Percentiles rank a stretch among this genome's conserved stretches.
Evolutionary conservation across 2,113 vertebrate species (phyloP).

Genomic region (Paedocypris sp.): DNA sequence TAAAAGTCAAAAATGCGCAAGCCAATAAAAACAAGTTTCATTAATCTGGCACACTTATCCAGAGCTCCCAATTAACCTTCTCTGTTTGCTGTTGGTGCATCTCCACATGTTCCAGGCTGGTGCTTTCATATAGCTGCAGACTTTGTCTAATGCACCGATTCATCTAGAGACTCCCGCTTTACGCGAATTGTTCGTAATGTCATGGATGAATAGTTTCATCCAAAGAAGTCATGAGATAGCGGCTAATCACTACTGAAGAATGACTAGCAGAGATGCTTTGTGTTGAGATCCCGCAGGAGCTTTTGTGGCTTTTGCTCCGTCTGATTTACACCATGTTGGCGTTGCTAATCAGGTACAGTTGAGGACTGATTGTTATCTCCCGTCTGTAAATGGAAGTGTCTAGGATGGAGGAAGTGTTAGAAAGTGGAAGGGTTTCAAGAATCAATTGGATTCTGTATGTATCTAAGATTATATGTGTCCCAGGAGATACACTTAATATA

Average conservation of each 20-base stretch:
- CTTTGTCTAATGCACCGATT: conserved; percentile 31
- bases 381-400: conserved; percentile 35
- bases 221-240: conserved; percentile 44
- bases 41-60: conserved; percentile 44
- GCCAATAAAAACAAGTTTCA: conserved; percentile 2
- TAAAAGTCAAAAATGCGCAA: background rate
- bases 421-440: background rate
- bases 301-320: conserved; percentile 33
- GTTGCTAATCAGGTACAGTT: conserved; percentile 54
- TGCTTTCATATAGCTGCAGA: conserved; percentile 30
- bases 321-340: conserved; percentile 44
- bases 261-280: conserved; percentile 75
- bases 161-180: conserved; percentile 9
- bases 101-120: conserved; percentile 49
- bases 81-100: conserved; percentile 45
- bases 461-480: background rate
- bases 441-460: background rate
- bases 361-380: conserved; percentile 49
- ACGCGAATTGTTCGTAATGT: conserved; percentile 32
- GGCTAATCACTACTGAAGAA: conserved; percentile 68
- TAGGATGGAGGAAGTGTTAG: background rate
- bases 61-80: conserved; percentile 62
- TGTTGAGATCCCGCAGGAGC: conserved; percentile 50
- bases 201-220: conserved; percentile 31
- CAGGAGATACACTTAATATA: too few species aligned